Conservation (phyloP, 1,140 invertebrate genomes). For the Gryllus bimaculatus region DNA sequence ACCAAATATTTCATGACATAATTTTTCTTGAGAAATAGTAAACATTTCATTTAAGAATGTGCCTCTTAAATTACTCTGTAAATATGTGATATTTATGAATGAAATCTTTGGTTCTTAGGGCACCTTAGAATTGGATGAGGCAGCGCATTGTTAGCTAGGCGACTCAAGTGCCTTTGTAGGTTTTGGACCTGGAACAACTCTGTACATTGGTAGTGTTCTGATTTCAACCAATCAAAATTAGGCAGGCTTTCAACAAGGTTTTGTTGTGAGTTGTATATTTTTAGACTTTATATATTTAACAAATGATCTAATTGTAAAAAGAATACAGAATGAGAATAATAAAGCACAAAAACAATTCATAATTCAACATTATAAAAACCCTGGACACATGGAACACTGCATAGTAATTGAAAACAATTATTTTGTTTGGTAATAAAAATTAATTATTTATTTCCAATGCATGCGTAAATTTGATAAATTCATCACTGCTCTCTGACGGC, state of each 20-base stretch:
- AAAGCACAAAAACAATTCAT: too few relatives aligned
- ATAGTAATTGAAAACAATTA: too few relatives aligned
- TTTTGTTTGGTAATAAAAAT: too few relatives aligned
- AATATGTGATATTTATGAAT: background rate
- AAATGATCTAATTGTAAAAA: too few relatives aligned
- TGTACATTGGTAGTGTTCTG: slow-evolving; percentile 80
- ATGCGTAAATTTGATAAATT: too few relatives aligned
- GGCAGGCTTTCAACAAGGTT: slow-evolving; percentile 49
- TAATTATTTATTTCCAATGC: too few relatives aligned
- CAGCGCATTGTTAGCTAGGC: slow-evolving; percentile 58
- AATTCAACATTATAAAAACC: too few relatives aligned
- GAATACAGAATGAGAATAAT: too few relatives aligned
- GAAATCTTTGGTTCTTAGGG: slow-evolving; percentile 36
- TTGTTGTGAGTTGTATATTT: slow-evolving; percentile 41
- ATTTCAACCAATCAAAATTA: slow-evolving; percentile 42
- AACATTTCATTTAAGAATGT: background rate
- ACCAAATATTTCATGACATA: too few relatives aligned
- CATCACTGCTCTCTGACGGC: too few relatives aligned
- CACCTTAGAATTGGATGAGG: slow-evolving; percentile 70
- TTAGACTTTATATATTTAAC: too few relatives aligned
- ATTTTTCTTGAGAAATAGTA: background rate
- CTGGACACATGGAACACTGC: too few relatives aligned
- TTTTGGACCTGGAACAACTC: slow-evolving; percentile 63
- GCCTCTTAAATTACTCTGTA: background rate
- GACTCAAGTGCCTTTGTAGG: slow-evolving; percentile 52